Conservation (phyloP, 2,113 vertebrate species). For the Periophthalmus modestus region DNA sequence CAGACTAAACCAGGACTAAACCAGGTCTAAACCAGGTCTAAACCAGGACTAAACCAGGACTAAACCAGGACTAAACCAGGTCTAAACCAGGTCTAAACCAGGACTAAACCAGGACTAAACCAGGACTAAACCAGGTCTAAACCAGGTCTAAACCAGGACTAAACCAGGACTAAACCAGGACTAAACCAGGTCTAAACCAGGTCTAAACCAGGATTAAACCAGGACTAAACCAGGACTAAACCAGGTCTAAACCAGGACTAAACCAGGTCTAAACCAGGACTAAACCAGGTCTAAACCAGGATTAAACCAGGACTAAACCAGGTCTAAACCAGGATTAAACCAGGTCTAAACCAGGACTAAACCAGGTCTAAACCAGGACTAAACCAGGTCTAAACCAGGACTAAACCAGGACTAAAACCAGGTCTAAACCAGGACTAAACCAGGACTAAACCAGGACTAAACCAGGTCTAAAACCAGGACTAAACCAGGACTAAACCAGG, state of each 20-base stretch:
- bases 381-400: neutral
- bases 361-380: neutral
- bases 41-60: too few species aligned
- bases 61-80: neutral
- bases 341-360: too few species aligned
- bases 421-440: too few species aligned
- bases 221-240: constrained; percentile 2
- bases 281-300: neutral
- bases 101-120: neutral
- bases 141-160: neutral
- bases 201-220: neutral
- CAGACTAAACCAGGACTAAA: neutral
- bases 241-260: neutral
- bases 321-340: neutral
- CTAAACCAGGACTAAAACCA: too few species aligned
- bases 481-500: too few species aligned
- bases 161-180: neutral
- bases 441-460: neutral
- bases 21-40: neutral
- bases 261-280: too few species aligned
- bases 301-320: neutral
- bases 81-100: neutral
- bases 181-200: too few species aligned
- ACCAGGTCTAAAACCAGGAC: neutral
- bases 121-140: too few species aligned